Evolutionary conservation across 1,140 invertebrate species (phyloP).

Genomic region (Brachionus angularis): DNA sequence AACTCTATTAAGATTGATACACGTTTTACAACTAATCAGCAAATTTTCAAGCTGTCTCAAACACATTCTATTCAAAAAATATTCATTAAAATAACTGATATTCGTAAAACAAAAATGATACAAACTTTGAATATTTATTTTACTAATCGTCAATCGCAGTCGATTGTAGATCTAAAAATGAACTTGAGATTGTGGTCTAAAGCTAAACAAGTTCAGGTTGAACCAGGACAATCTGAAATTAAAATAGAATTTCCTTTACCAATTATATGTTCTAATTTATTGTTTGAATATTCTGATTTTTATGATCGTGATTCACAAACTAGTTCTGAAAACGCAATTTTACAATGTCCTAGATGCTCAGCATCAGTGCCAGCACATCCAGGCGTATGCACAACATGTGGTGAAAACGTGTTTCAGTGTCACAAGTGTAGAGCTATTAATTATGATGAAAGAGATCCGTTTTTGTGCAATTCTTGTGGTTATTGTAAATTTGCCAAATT

Average conservation of each 20-base stretch:
- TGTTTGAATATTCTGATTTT: constrained; percentile 97
- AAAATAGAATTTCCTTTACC: constrained; percentile 78
- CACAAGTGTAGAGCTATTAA: constrained; percentile 74
- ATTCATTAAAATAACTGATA: constrained; percentile 81
- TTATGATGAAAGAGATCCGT: constrained; percentile 98
- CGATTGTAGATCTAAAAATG: constrained; percentile 93
- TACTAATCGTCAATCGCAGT: constrained; percentile 89
- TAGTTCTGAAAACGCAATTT: constrained; percentile 66
- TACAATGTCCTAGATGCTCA: constrained; percentile 91
- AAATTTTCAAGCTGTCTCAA: constrained; percentile 90
- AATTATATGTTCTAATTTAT: constrained; percentile 94
- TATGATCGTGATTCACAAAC: constrained; percentile 69
- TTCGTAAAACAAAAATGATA: constrained; percentile 92
- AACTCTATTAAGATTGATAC: constrained; percentile 90
- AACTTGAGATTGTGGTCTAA: constrained; percentile 85
- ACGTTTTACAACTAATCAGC: constrained; percentile 93
- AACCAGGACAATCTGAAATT: constrained; percentile 83
- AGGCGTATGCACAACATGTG: constrained; percentile 92
- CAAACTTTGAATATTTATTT: constrained; percentile 90
- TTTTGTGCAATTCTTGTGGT: constrained; percentile 94
- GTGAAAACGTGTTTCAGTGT: constrained; percentile 91
- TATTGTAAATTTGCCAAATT: constrained; percentile 99
- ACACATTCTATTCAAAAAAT: constrained; percentile 90
- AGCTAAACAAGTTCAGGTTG: constrained; percentile 78
- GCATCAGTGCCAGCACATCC: constrained; percentile 90